Evolutionary conservation across 2,888 invertebrate species (phyloP).

Genomic region (Tipula lateralis): DNA sequence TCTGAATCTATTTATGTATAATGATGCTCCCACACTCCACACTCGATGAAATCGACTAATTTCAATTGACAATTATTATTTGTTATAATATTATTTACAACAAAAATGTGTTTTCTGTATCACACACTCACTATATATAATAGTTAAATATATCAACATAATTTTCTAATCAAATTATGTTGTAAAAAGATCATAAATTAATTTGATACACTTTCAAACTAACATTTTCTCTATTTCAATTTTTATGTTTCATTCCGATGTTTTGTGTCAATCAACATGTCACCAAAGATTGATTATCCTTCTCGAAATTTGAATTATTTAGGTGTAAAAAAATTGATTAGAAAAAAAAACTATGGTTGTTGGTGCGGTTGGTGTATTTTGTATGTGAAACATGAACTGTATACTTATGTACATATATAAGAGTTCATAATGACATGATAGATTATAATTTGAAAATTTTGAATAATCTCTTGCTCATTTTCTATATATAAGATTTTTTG

Average conservation of each 20-base stretch:
- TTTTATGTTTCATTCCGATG: neutral
- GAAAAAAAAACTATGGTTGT: neutral
- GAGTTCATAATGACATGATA: neutral
- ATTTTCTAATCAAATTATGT: neutral
- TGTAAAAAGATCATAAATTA: constrained; percentile 3
- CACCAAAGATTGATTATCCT: neutral
- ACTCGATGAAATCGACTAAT: neutral
- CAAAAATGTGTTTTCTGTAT: neutral
- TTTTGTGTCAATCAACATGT: neutral
- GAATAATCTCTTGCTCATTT: neutral
- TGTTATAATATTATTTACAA: neutral
- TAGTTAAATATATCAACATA: neutral
- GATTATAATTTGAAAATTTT: neutral
- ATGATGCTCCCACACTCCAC: neutral
- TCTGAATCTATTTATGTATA: neutral
- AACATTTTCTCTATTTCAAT: neutral
- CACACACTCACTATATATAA: neutral
- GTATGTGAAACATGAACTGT: neutral
- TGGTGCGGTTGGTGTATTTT: neutral
- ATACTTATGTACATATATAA: neutral
- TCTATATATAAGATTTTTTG: neutral
- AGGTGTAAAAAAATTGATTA: neutral
- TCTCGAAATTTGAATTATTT: neutral
- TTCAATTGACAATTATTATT: neutral
- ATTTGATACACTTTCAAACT: neutral